A percentile compares a stretch with the other conserved stretches of the same genome.
phyloP scores from a whole-genome alignment of 2,888 invertebrate species.

The Calameuta filiformis region DNA sequence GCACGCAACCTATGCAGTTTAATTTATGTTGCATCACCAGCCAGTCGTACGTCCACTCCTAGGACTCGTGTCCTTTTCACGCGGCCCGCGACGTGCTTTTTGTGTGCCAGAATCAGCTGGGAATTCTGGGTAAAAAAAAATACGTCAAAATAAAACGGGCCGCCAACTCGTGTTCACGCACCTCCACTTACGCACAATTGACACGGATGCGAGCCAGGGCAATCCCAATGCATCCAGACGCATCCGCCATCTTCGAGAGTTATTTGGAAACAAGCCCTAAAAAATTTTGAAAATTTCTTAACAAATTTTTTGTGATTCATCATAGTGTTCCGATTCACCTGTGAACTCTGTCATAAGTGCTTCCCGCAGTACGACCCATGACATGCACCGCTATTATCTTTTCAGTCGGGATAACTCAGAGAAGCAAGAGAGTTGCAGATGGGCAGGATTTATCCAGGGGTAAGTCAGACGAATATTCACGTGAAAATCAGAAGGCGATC shows the following conservation, averaged over 20 bases:
- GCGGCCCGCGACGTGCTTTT: slow-evolving; percentile 2
- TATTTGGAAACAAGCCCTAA: background rate
- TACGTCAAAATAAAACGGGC: background rate
- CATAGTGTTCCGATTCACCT: background rate
- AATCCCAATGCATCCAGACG: background rate
- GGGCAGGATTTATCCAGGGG: background rate
- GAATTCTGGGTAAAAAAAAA: background rate
- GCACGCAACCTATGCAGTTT: slow-evolving; percentile 55
- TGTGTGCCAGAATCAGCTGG: background rate
- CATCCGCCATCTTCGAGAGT: background rate
- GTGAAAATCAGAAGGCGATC: background rate
- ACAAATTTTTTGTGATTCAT: background rate
- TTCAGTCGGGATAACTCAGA: too few species aligned
- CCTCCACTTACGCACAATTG: background rate
- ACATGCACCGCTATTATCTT: background rate
- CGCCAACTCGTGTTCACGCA: background rate
- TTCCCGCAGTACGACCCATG: background rate
- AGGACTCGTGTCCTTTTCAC: slow-evolving; percentile 12
- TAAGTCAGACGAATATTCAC: background rate
- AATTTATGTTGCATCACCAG: slow-evolving; percentile 59
- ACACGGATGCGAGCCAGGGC: background rate
- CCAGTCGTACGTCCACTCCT: slow-evolving; percentile 51
- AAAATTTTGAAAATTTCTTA: background rate
- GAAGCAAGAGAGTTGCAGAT: background rate
- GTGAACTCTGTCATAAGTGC: background rate